Conservation (phyloP, 2,888 invertebrate genomes). For the Eumerus sabulonum region DNA sequence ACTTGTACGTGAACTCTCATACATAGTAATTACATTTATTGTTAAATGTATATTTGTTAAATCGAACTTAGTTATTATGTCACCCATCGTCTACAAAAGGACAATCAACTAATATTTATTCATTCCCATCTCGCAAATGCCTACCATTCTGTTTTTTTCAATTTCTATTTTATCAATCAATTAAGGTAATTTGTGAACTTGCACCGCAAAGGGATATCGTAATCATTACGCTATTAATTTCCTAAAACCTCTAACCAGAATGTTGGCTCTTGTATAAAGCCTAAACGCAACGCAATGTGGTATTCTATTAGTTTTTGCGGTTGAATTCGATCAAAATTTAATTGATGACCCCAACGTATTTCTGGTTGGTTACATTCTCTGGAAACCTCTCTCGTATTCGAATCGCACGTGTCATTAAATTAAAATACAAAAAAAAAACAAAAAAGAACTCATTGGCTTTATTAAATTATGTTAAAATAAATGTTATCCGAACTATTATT, state of each 20-base stretch:
- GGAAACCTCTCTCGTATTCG: not conserved
- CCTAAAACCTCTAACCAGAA: not conserved
- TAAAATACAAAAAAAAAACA: too few species aligned
- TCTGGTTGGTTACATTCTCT: conserved; percentile 4
- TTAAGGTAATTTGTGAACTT: conserved; percentile 1
- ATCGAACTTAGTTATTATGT: too few species aligned
- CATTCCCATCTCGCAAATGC: too few species aligned
- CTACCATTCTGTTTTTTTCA: too few species aligned
- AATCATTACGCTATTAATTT: not conserved
- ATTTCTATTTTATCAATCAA: not conserved
- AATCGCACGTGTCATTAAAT: conserved; percentile 2
- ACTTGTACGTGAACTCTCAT: too few species aligned
- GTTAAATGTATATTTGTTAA: too few species aligned
- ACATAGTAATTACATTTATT: too few species aligned
- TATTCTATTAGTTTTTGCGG: conserved; percentile 31
- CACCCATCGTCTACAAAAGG: too few species aligned
- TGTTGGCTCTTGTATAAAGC: not conserved
- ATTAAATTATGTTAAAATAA: not conserved
- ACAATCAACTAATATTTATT: too few species aligned
- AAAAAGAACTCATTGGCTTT: not conserved
- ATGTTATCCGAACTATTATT: too few species aligned
- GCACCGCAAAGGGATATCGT: conserved; percentile 1
- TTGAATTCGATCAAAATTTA: conserved; percentile 26
- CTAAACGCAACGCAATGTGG: conserved; percentile 3
- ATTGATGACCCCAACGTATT: conserved; percentile 14